A percentile compares a stretch with the other conserved stretches of the same genome.
phyloP scores from a whole-genome alignment of 2,113 vertebrate species.

The Fregata magnificens region DNA sequence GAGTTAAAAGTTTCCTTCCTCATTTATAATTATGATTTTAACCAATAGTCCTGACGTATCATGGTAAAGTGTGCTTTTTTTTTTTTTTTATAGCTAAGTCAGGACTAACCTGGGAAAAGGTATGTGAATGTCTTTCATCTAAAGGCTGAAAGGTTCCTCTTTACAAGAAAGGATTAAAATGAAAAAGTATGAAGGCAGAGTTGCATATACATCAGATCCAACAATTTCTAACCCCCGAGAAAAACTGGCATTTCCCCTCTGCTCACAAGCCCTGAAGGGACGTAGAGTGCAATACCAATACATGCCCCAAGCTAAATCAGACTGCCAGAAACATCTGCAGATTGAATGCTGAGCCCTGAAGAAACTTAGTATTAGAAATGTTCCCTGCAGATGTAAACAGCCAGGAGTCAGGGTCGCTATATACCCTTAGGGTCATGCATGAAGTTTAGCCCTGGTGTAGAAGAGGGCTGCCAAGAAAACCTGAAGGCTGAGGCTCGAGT shows the following conservation, averaged over 20 bases:
- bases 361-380: rapidly evolving
- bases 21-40: not conserved
- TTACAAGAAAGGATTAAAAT: not conserved
- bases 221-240: not conserved
- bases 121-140: not conserved
- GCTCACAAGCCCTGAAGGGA: not conserved
- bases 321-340: not conserved
- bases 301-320: not conserved
- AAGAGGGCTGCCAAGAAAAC: not conserved
- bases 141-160: not conserved
- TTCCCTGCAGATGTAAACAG: not conserved
- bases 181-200: not conserved
- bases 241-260: not conserved
- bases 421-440: too few species aligned
- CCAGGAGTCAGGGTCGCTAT: not conserved
- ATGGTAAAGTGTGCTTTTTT: not conserved
- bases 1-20: not conserved
- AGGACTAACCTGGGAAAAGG: not conserved
- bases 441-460: not conserved
- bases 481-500: not conserved
- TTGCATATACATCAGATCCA: not conserved
- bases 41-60: not conserved
- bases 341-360: not conserved
- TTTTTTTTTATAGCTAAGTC: not conserved
- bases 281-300: not conserved